Conservation (phyloP, 2,888 invertebrate genomes). For the Sphecodes monilicornis region DNA sequence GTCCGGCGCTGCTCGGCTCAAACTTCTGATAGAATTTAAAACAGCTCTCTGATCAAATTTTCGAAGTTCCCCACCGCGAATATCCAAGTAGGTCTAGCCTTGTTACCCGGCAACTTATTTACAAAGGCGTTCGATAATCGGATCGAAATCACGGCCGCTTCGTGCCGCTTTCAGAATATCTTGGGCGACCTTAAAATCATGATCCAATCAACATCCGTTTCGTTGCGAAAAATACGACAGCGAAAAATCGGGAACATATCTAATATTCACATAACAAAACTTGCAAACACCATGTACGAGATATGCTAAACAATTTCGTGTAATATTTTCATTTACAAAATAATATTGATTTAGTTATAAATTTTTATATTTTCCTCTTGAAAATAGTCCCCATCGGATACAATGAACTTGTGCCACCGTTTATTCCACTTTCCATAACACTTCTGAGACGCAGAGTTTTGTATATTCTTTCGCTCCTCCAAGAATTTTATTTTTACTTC, state of each 20-base stretch:
- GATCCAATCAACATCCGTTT: background rate
- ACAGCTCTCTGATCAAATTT: conserved; percentile 18
- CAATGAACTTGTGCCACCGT: no score
- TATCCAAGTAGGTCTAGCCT: background rate
- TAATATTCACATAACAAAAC: background rate
- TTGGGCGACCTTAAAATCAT: background rate
- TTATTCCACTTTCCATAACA: no score
- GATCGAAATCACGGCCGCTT: background rate
- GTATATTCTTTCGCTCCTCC: no score
- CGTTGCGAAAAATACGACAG: background rate
- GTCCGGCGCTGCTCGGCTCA: background rate
- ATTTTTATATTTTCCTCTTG: no score
- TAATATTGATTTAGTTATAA: no score
- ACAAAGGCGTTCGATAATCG: conserved; percentile 19
- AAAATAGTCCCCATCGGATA: no score
- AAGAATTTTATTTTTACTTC: no score
- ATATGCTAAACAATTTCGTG: no score
- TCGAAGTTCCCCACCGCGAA: background rate
- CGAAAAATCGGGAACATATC: background rate
- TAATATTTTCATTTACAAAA: no score
- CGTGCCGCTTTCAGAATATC: background rate
- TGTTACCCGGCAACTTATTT: background rate
- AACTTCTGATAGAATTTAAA: conserved; percentile 26
- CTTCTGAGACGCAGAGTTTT: no score
- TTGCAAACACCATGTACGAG: no score